A percentile compares a stretch with the other conserved stretches of the same genome.
Evolutionary conservation across 2,113 vertebrate genomes (phyloP).

Genomic region (Paedocypris sp.): DNA sequence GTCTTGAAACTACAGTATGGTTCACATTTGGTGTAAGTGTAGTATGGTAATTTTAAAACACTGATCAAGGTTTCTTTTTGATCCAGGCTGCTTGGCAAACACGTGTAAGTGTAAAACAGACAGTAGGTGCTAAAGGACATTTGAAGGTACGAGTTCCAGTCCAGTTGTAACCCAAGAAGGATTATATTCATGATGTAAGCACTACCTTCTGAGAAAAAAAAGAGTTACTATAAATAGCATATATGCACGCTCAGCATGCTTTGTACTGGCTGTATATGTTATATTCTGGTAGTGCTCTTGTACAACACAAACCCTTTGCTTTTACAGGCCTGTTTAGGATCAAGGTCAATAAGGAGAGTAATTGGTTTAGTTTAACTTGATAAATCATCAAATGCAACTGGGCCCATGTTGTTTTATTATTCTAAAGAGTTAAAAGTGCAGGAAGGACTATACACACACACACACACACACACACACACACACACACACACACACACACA

Average conservation of each 20-base stretch:
- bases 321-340: not conserved
- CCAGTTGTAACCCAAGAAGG: not conserved
- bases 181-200: constrained; percentile 3
- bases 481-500: too few relatives aligned
- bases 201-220: constrained; percentile 17
- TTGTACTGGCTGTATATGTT: not conserved
- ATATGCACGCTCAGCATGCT: constrained; percentile 5
- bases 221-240: constrained; percentile 23
- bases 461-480: too few relatives aligned
- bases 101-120: not conserved
- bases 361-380: not conserved
- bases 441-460: too few relatives aligned
- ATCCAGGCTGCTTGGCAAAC: too few relatives aligned
- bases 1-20: too few relatives aligned
- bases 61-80: too few relatives aligned
- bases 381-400: not conserved
- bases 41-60: too few relatives aligned
- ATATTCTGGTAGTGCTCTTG: not conserved
- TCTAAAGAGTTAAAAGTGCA: too few relatives aligned
- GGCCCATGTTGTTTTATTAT: too few relatives aligned
- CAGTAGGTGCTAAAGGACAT: not conserved
- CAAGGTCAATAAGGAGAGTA: not conserved
- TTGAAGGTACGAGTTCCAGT: not conserved
- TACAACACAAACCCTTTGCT: not conserved
- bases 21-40: too few relatives aligned